These are phyloP conservation scores for Gadopsis bispinosus DNA, from an alignment of 2,797 vertebrate genomes.

Conservation along the genomic window DNA sequence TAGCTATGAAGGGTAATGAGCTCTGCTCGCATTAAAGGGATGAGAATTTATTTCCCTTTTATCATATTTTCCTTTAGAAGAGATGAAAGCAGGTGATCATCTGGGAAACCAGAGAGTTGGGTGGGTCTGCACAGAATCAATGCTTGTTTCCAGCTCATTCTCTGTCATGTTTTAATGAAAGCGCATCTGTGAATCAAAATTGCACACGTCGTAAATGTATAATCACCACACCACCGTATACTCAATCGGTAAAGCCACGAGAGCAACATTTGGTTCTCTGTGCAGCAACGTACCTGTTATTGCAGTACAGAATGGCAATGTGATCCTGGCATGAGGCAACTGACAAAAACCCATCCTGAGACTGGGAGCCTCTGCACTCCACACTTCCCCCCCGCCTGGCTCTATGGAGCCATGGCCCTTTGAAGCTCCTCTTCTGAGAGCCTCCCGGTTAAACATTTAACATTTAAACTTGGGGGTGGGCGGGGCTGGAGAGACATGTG, in stretches of 20 bases:
- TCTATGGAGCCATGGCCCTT: constrained; percentile 55
- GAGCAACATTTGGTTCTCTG: neutral
- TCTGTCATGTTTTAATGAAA: constrained; percentile 61
- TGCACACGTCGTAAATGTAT: constrained; percentile 4
- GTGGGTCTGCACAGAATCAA: constrained; percentile 35
- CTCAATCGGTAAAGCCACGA: neutral
- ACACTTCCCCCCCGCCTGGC: constrained; percentile 23
- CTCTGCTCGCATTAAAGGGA: constrained; percentile 42
- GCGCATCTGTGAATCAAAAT: constrained; percentile 31
- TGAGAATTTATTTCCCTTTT: constrained; percentile 28
- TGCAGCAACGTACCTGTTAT: constrained; percentile 35
- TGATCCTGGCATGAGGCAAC: constrained; percentile 45
- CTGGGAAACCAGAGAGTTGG: constrained; percentile 27
- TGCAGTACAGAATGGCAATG: constrained; percentile 23
- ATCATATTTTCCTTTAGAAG: constrained; percentile 36
- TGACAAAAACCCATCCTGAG: constrained; percentile 40
- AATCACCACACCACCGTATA: neutral
- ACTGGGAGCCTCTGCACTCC: constrained; percentile 17
- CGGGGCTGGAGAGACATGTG: constrained; percentile 40
- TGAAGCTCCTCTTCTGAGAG: constrained; percentile 77
- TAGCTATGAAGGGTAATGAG: constrained; percentile 36
- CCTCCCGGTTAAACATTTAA: constrained; percentile 76
- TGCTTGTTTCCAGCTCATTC: constrained; percentile 41
- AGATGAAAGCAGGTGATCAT: constrained; percentile 58
- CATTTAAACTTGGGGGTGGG: constrained; percentile 51